phyloP scores from a whole-genome alignment of 2,888 invertebrate genomes.

The Oscheius sp. region DNA sequence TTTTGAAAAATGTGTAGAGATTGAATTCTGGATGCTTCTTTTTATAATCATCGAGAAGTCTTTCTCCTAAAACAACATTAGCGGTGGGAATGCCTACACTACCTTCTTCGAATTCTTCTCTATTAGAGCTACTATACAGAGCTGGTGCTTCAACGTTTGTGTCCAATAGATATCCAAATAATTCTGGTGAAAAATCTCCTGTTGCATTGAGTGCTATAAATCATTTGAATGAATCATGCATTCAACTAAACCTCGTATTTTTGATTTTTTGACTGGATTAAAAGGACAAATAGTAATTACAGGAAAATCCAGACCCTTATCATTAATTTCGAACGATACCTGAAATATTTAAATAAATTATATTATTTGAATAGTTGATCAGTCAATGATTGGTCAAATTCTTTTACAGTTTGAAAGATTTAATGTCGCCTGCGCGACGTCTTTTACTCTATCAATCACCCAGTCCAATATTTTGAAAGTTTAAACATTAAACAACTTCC shows the following conservation, averaged over 20 bases:
- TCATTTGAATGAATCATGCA: background rate
- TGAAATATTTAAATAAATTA: conserved; percentile 25
- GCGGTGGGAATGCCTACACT: background rate
- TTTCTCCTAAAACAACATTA: conserved; percentile 34
- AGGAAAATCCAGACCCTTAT: conserved; percentile 62
- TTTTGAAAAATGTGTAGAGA: conserved; percentile 42
- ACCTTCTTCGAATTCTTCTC: conserved; percentile 9
- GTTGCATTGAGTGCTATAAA: conserved; percentile 47
- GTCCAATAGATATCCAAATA: conserved; percentile 57
- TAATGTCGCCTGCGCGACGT: too few species aligned
- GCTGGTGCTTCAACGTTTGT: conserved; percentile 50
- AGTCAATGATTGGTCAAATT: background rate
- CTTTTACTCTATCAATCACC: too few species aligned
- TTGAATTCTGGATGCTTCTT: conserved; percentile 42
- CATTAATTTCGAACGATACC: conserved; percentile 63
- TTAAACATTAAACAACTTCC: background rate
- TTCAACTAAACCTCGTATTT: conserved; percentile 36
- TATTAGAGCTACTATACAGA: conserved; percentile 35
- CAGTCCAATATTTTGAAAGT: background rate
- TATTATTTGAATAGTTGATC: background rate
- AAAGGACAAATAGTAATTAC: conserved; percentile 64
- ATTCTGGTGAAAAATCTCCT: conserved; percentile 51
- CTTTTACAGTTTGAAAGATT: background rate
- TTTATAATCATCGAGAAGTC: conserved; percentile 36
- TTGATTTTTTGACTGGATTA: conserved; percentile 56